These are phyloP conservation scores for Chelonus insularis DNA, from an alignment of 1,140 invertebrate species.

Conservation along the genomic window DNA sequence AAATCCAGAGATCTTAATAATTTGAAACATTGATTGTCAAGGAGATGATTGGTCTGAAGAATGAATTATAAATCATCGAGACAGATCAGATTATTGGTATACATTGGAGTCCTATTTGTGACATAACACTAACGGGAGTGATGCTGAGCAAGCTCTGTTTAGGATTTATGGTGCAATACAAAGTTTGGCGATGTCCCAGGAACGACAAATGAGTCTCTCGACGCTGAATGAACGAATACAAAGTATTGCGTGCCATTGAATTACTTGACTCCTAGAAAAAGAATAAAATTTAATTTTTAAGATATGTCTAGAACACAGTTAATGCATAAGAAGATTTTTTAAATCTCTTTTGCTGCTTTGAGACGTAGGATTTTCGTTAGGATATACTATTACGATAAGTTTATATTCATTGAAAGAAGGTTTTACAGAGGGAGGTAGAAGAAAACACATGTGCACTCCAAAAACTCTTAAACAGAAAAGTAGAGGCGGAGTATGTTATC, in stretches of 20 bases:
- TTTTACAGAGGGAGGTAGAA: no score
- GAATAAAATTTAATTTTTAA: no score
- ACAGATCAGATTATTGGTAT: constrained; percentile 16
- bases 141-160: constrained; percentile 6
- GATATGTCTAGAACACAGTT: no score
- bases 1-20: no score
- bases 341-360: no score
- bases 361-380: no score
- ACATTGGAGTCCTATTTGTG: constrained; percentile 9
- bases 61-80: constrained; percentile 5
- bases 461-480: neutral
- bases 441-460: neutral
- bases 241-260: constrained; percentile 16
- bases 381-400: no score
- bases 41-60: neutral
- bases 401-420: no score
- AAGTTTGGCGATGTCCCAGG: constrained; percentile 47
- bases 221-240: constrained; percentile 42
- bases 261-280: neutral
- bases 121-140: constrained; percentile 14
- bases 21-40: neutral
- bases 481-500: neutral
- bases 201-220: constrained; percentile 37
- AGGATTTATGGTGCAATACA: constrained; percentile 45
- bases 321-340: no score